Evolutionary conservation across 2,888 invertebrate species (phyloP), one percentile per base, ranked within the genome.

Genomic region (Minunthozetes semirufus): DNA sequence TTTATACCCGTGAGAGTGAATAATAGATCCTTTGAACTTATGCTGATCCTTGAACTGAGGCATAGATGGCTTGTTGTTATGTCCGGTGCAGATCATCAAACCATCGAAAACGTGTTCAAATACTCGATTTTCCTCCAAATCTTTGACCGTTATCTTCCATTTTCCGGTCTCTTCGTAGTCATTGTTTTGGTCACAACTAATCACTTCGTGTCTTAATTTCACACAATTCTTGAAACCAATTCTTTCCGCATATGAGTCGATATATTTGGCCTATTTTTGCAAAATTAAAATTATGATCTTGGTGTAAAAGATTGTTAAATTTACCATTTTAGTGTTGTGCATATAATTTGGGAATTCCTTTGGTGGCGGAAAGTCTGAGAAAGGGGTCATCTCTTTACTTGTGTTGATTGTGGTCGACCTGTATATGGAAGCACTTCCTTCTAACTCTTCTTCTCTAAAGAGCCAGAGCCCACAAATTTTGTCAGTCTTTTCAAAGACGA

Each of bases 51-150:
- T 78, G 77, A 85, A 81, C 9, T 79, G 72, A 1, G 85, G 85
- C 50, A 80, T 77, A 72, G 83, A 79, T 0, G 85, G 85, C 59
- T 81, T 80, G 0, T 82, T 82, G 78, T 85, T 85, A 77, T 85
- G 85, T 3, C 86, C 86, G 0, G 82, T 83, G 78, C 85, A 85
- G 8, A 85, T 80, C 80, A 86, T 80, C 1, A 86, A 84, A 8
- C 83, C 84, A 77, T 85, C 85, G 79, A 27, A 83, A 80, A 77
- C 81, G 80, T 19, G 82, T 81, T 63, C 66, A 29, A 11, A 75
- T 22, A 53, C 48, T 25, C 19, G n/a, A n/a, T 6, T 9, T 0
- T 13, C 50, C 17, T 42, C n/a, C 19, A 75, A 19, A 59, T 75
- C 56, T 6, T 4, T 25, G 22, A 29, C 42, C 0, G 50, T 53